Evolutionary conservation across 2,113 vertebrate species (phyloP), one percentile per base, ranked within the genome.

Genomic region (Pseudolaguvia tuberculata): DNA sequence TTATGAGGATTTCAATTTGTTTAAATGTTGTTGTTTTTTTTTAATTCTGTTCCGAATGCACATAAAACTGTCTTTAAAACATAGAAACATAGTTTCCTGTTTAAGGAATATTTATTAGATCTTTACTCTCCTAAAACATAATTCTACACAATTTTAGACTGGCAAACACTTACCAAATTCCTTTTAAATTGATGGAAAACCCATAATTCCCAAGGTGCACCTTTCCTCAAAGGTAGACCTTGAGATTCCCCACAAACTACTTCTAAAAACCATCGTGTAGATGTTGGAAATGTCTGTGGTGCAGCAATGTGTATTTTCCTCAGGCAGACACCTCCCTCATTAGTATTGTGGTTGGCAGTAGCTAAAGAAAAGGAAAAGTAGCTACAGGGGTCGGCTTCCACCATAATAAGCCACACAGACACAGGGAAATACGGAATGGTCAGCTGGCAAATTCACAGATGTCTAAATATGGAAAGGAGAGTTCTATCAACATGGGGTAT

Each of bases 321-420:
- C 47, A 80, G 83, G 80, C 65, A 25, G 80, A 63, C 47, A 35
- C 52, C 51, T 48, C 52, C 61, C 57, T 11, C 83, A 86, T 84
- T 85, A 82, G 83, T 31, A 17, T 57, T 86, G 85, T 83, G 85
- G 86, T 88, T 85, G 81, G 77, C 68, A 82, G 82, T 61, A 84
- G 86, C 85, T 86, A 85, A 83, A 84, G 84, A 85, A 88, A 83
- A 84, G 81, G 82, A 88, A 87, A 84, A 85, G 82, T 84, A 85
- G 82, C 80, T 77, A 39, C 18, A 20, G 84, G 78, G 86, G 85
- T 87, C 80, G 83, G 70, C 51, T 45, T 69, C 70, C 59, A 35
- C 9, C 29, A 80, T 78, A 72, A 67, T 23, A 29, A 21, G 21
- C 39, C 18, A 57, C 15, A 7, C 4, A 12, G 31, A 18, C 1